Evolutionary conservation across 2,797 vertebrate species (phyloP).

Genomic region (Thunnus albacares): DNA sequence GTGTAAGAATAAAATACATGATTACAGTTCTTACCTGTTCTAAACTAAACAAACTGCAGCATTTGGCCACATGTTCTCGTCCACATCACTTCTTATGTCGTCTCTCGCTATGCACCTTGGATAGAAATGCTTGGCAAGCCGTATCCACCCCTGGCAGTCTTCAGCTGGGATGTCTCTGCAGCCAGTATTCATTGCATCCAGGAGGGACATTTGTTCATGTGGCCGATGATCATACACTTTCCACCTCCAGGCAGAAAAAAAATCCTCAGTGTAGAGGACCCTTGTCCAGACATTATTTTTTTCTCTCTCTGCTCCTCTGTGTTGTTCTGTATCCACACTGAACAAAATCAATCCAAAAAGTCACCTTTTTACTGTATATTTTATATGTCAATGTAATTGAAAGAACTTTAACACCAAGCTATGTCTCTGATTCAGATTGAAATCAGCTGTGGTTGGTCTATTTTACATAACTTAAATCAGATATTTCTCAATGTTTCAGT

Average conservation of each 20-base stretch:
- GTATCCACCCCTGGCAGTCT: neutral
- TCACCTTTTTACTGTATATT: neutral
- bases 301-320: neutral
- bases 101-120: too few species aligned
- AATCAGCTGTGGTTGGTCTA: too few species aligned
- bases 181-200: too few species aligned
- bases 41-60: too few species aligned
- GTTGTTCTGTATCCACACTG: neutral
- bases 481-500: too few species aligned
- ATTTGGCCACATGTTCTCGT: neutral
- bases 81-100: neutral
- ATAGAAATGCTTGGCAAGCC: too few species aligned
- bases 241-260: neutral
- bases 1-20: too few species aligned
- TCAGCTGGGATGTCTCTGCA: neutral
- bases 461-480: too few species aligned
- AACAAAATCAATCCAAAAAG: neutral
- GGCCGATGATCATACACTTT: constrained; percentile 4
- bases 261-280: neutral
- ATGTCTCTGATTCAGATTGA: too few species aligned
- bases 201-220: neutral
- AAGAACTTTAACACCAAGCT: neutral
- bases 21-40: too few species aligned
- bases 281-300: too few species aligned
- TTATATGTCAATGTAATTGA: neutral